Base-by-base conservation (phyloP, 2,113 vertebrate genomes). In the Rhinopomastus cyanomelas region DNA sequence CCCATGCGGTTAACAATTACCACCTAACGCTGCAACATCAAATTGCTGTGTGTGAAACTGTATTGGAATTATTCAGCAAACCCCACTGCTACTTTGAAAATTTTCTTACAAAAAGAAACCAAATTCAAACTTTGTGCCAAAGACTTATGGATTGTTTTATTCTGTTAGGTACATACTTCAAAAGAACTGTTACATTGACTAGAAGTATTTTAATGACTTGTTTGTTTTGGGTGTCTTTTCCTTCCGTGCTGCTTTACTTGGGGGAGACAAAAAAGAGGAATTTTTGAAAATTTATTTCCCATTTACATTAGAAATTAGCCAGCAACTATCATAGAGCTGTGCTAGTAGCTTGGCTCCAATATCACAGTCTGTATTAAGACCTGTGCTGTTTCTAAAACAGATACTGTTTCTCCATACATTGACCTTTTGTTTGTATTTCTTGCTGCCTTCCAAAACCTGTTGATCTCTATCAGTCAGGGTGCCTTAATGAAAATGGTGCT, bases 201-300 rank as follows among this genome's bases (percentile, higher is more conserved):
- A 19, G 18, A 81, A 77, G 9, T 71, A 75, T 78, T 81, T 44
- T 26, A 53, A 44, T 36, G 6, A 78, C 61, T 49, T 9, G 14
- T 56, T 75, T 59, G 53, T 71, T 89, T 88, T 61, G 66, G 6
- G 4, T 89, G 27, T 57, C 42, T 37, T 57, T n/a, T 81, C 11
- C 23, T 88, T 78, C 20, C 37, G 71, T 87, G 32, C 19, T 65
- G 2, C 64, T 76, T 30, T 72, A 53, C 37, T 53, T 77, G 23
- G 12, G 16, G 3, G 3, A 6, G 3, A 0, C 2, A 5, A 2
- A 20, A 30, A 55, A 14, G 5, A 25, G 2, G 23, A 34, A 71
- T 74, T 6, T 66, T 62, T 15, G 71, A 39, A 26, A 15, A 61
- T 79, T 81, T 75, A 23, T 57, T 81, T 15, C 27, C 20, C 46